Base-by-base conservation (phyloP, 2,113 vertebrate species). In the Acanthisitta chloris region DNA sequence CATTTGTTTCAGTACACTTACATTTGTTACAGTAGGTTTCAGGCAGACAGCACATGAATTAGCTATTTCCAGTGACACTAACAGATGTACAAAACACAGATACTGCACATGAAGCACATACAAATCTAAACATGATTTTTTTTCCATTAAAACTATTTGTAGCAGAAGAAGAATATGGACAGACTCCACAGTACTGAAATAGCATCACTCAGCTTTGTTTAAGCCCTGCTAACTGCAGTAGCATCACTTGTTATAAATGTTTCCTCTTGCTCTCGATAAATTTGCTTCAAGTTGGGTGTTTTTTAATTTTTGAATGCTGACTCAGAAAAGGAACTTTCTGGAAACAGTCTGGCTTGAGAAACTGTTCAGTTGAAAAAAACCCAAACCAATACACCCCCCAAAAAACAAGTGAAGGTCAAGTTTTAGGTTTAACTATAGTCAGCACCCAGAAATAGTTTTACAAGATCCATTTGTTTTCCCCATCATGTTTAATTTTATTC, bases 21-120 rank as follows among this genome's bases (percentile, higher is more conserved):
- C 31, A 81, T 87, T 92, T 92, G 86, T 79, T 89, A 46, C 43
- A 59, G 88, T 16, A 59, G 26, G 21, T 84, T 88, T 84, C 80
- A 81, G 86, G 57, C 83, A 93, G 64, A 70, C n/a, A 86, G 62
- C 43, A 67, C 64, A 88, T 83, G 51, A 88, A 91, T 91, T 86
- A 92, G 36, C 51, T 59, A 31, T 91, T 97, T 94, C 59, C 69
- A 88, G 40, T 91, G 86, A 67, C 48, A 61, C 26, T 18, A 80
- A 88, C 40, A 79, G 61, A 91, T 78, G 72, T 45, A 65, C 69
- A 78, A 71, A 88, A 59, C n/a, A 38, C 64, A 83, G 55, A 38
- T 25, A 70, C 46, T 42, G 45, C 80, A 95, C 49, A 86, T 0
- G 1, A 88, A 73, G 51, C 58, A 76, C 65, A 83, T 49, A 57